A percentile compares a stretch with the other conserved stretches of the same genome.
These are phyloP conservation scores for Chrysochloris asiatica DNA, from an alignment of 2,113 vertebrate species.

Conservation along the genomic window DNA sequence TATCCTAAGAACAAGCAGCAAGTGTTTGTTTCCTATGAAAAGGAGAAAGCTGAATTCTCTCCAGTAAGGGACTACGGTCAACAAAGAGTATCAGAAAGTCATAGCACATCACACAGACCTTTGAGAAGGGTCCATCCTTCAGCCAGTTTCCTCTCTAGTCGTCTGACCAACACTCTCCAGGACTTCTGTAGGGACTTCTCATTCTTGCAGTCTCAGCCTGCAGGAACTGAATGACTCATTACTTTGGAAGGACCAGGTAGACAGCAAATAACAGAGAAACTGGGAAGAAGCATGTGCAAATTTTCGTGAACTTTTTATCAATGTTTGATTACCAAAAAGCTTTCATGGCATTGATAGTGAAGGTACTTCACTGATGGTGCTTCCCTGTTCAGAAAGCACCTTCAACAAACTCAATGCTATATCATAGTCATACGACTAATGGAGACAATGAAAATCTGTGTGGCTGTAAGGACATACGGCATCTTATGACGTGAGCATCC, in stretches of 20 bases:
- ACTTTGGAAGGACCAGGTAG: background rate
- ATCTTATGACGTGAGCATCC: conserved; percentile 15
- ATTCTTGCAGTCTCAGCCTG: background rate
- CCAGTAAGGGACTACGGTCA: background rate
- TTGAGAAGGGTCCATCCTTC: background rate
- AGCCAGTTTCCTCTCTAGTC: background rate
- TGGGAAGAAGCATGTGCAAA: background rate
- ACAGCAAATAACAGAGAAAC: too few species aligned
- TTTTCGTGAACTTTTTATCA: background rate
- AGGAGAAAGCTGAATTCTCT: background rate
- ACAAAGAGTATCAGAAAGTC: background rate
- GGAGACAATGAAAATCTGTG: conserved; percentile 50
- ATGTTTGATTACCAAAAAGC: background rate
- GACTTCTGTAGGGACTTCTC: background rate
- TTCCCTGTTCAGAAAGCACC: background rate
- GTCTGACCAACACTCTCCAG: background rate
- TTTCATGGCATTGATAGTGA: background rate
- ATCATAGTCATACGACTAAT: conserved; percentile 1
- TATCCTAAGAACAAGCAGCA: background rate
- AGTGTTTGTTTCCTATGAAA: background rate
- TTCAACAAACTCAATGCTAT: background rate
- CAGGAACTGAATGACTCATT: background rate
- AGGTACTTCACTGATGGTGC: background rate
- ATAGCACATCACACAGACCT: background rate
- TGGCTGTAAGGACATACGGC: conserved; percentile 45